Percentiles rank a stretch among this genome's conserved stretches.
These are phyloP conservation scores for Pararge aegeria DNA, from an alignment of 1,140 invertebrate species.

Conservation along the genomic window DNA sequence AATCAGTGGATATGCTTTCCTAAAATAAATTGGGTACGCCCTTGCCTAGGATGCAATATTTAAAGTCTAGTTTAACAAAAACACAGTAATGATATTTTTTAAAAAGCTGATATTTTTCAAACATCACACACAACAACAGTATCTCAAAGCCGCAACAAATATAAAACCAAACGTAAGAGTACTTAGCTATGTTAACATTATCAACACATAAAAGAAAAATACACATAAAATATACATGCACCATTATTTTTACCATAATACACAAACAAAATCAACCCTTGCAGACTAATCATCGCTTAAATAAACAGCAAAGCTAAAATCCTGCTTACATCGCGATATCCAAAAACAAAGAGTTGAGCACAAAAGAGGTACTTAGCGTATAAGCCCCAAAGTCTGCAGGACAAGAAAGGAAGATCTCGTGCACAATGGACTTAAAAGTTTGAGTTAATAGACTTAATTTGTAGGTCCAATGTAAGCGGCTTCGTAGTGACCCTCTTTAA, in stretches of 20 bases:
- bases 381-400: slow-evolving; percentile 67
- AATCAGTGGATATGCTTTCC: no score
- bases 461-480: slow-evolving; percentile 66
- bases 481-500: slow-evolving; percentile 57
- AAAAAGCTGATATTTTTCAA: no score
- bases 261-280: slow-evolving; percentile 12
- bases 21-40: no score
- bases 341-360: slow-evolving; percentile 61
- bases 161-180: no score
- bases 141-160: no score
- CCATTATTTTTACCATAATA: slow-evolving; percentile 2
- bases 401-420: slow-evolving; percentile 75
- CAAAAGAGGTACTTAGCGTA: slow-evolving; percentile 67
- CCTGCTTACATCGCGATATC: slow-evolving; percentile 55
- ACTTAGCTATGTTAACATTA: no score
- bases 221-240: no score
- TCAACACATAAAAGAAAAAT: no score
- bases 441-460: slow-evolving; percentile 76
- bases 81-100: no score
- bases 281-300: slow-evolving; percentile 27
- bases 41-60: no score
- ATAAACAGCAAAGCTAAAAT: slow-evolving; percentile 45
- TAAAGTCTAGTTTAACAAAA: no score
- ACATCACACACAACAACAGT: no score
- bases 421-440: slow-evolving; percentile 76